Percentiles rank a stretch among this genome's conserved stretches.
phyloP scores from a whole-genome alignment of 2,113 vertebrate species.

The Hirundichthys speculiger region DNA sequence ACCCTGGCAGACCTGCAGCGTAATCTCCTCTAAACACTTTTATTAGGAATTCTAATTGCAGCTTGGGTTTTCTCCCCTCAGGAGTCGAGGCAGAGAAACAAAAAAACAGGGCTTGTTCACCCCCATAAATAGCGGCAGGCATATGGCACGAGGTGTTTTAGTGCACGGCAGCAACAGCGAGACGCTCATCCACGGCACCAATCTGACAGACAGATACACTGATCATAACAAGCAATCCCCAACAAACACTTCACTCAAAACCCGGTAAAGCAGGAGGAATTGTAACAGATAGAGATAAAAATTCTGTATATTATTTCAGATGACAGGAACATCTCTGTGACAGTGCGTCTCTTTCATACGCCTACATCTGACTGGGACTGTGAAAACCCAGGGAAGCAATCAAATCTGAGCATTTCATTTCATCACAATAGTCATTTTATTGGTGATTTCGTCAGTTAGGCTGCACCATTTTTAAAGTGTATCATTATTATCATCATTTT shows the following conservation, averaged over 20 bases:
- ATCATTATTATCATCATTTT: constrained; percentile 1
- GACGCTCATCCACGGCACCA: constrained; percentile 39
- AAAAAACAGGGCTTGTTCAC: constrained; percentile 64
- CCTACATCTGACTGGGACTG: constrained; percentile 42
- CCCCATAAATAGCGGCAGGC: constrained; percentile 54
- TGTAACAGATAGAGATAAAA: constrained; percentile 33
- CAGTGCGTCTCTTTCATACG: constrained; percentile 44
- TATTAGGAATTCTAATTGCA: constrained; percentile 78
- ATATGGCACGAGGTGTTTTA: constrained; percentile 36
- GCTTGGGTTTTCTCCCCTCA: constrained; percentile 60
- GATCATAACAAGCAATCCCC: constrained; percentile 2
- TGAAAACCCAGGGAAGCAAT: constrained; percentile 47
- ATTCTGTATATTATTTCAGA: constrained; percentile 27
- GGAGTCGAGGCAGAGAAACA: constrained; percentile 60
- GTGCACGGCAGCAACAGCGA: constrained; percentile 28
- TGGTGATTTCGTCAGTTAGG: constrained; percentile 44
- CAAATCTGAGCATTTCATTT: constrained; percentile 56
- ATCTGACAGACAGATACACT: constrained; percentile 21
- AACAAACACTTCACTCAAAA: constrained; percentile 38
- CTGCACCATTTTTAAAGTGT: constrained; percentile 12
- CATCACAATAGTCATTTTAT: constrained; percentile 54
- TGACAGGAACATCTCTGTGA: constrained; percentile 41
- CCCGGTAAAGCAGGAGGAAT: constrained; percentile 33
- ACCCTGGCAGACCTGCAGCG: constrained; percentile 62
- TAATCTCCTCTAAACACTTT: constrained; percentile 76